Evolutionary conservation across 2,113 vertebrate species (phyloP).

Genomic region (Vidua chalybeata): DNA sequence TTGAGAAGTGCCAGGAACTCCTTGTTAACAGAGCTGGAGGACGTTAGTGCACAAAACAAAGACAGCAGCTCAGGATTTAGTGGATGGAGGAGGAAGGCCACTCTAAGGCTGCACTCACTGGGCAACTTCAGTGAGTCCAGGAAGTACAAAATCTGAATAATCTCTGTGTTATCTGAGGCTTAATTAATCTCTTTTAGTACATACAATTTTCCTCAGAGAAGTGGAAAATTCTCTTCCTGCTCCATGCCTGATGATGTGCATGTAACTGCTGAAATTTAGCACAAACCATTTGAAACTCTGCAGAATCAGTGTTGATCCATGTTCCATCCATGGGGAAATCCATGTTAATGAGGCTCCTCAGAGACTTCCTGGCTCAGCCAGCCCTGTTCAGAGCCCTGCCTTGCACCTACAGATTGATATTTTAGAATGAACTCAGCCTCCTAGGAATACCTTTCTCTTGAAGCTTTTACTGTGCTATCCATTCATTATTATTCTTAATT

Average conservation of each 20-base stretch:
- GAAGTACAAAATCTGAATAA: background rate
- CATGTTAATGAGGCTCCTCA: background rate
- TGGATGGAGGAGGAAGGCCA: background rate
- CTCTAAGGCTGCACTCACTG: background rate
- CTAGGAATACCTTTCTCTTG: background rate
- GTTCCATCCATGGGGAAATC: background rate
- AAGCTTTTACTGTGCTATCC: background rate
- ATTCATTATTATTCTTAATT: background rate
- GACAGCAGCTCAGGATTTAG: background rate
- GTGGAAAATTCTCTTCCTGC: background rate
- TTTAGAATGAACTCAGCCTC: background rate
- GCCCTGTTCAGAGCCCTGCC: background rate
- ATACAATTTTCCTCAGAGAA: background rate
- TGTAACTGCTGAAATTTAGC: accelerated
- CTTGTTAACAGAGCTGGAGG: background rate
- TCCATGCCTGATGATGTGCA: background rate
- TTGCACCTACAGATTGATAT: background rate
- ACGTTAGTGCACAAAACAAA: background rate
- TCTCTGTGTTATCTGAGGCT: background rate
- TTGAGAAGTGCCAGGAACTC: background rate
- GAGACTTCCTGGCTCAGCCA: background rate
- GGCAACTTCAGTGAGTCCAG: background rate
- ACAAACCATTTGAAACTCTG: background rate
- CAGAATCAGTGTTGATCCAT: background rate
- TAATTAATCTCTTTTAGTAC: background rate